Percentiles rank a stretch among this genome's conserved stretches.
phyloP scores from a whole-genome alignment of 2,113 vertebrate species.

The Telmatochromis bifrenatus region DNA sequence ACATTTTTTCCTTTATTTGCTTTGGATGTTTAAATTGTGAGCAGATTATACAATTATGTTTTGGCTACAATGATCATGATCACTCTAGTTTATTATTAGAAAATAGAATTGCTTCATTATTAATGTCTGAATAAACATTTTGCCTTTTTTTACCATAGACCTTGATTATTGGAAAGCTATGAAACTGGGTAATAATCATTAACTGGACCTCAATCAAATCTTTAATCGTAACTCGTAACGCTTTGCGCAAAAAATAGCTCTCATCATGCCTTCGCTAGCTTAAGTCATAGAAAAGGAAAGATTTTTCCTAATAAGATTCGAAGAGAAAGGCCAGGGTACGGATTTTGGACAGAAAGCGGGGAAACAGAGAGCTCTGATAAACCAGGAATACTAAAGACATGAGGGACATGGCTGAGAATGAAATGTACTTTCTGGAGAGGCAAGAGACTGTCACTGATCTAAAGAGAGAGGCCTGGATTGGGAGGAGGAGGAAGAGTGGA shows the following conservation, averaged over 20 bases:
- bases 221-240: neutral
- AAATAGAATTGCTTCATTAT: neutral
- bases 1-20: neutral
- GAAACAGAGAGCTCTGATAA: neutral
- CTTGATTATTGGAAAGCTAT: neutral
- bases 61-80: neutral
- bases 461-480: neutral
- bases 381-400: neutral
- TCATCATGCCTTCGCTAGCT: too few species aligned
- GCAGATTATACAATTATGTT: neutral
- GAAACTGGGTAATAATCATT: neutral
- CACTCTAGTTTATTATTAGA: neutral
- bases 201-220: neutral
- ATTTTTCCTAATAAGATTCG: neutral
- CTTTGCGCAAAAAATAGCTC: neutral
- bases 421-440: constrained; percentile 12
- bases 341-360: neutral
- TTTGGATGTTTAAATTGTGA: neutral
- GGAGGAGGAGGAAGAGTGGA: neutral
- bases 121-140: neutral
- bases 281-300: neutral
- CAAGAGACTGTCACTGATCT: constrained; percentile 22
- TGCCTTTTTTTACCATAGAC: neutral
- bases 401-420: neutral
- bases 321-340: neutral